Conservation (phyloP, 92 coral and sea anemone species). For the Porites lobata region DNA sequence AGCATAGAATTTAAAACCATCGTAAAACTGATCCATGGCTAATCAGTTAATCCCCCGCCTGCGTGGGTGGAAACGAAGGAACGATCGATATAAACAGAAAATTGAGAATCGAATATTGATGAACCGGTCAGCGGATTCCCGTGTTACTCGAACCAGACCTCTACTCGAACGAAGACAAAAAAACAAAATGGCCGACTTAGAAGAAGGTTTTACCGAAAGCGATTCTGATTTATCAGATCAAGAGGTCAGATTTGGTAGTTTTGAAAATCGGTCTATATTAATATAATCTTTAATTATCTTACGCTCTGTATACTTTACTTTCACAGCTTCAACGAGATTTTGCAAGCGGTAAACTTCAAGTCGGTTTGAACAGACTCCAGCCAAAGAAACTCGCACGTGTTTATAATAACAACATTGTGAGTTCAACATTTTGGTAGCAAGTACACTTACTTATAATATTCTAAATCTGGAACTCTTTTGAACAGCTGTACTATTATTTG, state of each 20-base stretch:
- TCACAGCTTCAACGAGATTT: constrained; percentile 91
- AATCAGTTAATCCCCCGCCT: background rate
- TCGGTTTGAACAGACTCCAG: constrained; percentile 81
- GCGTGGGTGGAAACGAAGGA: background rate
- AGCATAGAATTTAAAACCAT: constrained; percentile 66
- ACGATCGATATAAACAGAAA: background rate
- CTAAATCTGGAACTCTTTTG: too few species aligned
- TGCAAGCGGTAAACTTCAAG: constrained; percentile 87
- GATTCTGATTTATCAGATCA: constrained; percentile 30
- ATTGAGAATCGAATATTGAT: background rate
- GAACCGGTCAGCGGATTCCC: constrained; percentile 10
- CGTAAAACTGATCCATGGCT: constrained; percentile 66
- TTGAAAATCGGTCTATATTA: background rate
- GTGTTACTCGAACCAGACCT: constrained; percentile 22
- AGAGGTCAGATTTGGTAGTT: constrained; percentile 33
- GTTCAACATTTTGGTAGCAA: background rate
- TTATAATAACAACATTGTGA: constrained; percentile 85
- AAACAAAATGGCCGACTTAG: constrained; percentile 47
- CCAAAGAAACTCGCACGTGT: constrained; percentile 72
- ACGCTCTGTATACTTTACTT: background rate
- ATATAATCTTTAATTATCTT: background rate
- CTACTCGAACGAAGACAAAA: background rate
- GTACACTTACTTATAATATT: background rate
- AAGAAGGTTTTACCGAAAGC: constrained; percentile 32
- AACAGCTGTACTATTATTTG: background rate